A percentile compares a stretch with the other conserved stretches of the same genome.
Evolutionary conservation across 2,797 vertebrate genomes (phyloP).

Genomic region (Triplophysa bombifrons): DNA sequence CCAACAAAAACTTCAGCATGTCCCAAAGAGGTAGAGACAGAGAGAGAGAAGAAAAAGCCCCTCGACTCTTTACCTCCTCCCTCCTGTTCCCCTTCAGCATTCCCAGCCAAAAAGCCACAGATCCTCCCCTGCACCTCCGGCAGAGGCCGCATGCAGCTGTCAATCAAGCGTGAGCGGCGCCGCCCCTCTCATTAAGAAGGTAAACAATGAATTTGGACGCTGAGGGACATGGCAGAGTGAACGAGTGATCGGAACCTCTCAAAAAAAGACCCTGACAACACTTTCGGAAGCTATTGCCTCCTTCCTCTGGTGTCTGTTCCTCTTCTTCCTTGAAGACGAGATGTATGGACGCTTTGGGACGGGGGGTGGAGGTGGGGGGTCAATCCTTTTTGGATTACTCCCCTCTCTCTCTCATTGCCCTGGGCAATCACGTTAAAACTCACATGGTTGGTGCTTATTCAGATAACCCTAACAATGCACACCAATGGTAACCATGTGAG

Average conservation of each 20-base stretch:
- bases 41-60: slow-evolving; percentile 48
- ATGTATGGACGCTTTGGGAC: slow-evolving; percentile 60
- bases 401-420: slow-evolving; percentile 72
- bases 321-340: slow-evolving; percentile 30
- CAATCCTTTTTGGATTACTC: slow-evolving; percentile 78
- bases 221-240: slow-evolving; percentile 90
- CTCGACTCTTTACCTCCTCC: slow-evolving; percentile 50
- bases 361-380: slow-evolving; percentile 60
- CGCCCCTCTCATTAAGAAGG: slow-evolving; percentile 99
- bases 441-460: slow-evolving; percentile 93
- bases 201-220: slow-evolving; percentile 96
- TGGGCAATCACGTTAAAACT: slow-evolving; percentile 87
- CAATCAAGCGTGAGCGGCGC: slow-evolving; percentile 85
- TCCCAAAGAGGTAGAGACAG: slow-evolving; percentile 52
- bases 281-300: slow-evolving; percentile 51
- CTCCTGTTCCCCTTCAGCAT: slow-evolving; percentile 41
- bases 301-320: slow-evolving; percentile 8
- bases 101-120: slow-evolving; percentile 80
- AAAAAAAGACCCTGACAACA: slow-evolving; percentile 65
- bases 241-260: slow-evolving; percentile 70
- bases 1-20: slow-evolving; percentile 55
- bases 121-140: slow-evolving; percentile 67
- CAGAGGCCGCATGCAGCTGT: slow-evolving; percentile 81
- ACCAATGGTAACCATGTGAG: slow-evolving; percentile 97
- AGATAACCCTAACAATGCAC: slow-evolving; percentile 92